These are phyloP conservation scores for Neopipo cinnamomea DNA, from an alignment of 2,113 vertebrate species.

Conservation along the genomic window DNA sequence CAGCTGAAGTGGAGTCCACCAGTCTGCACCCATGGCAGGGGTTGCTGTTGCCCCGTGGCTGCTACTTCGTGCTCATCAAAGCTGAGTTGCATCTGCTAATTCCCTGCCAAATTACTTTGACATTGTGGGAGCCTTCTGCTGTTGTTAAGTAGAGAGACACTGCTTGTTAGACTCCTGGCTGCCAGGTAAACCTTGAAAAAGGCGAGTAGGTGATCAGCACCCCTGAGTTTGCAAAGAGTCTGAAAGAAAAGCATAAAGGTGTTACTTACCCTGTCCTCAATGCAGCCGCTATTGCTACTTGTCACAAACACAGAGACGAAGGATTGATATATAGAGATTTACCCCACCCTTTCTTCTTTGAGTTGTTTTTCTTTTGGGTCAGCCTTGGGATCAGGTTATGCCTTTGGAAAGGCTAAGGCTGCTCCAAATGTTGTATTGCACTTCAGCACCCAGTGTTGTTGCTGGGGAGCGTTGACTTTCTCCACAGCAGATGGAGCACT, in stretches of 20 bases:
- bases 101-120: not conserved
- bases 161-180: not conserved
- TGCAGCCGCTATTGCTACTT: not conserved
- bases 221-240: not conserved
- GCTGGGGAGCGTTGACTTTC: conserved; percentile 53
- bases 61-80: not conserved
- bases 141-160: not conserved
- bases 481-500: conserved; percentile 65
- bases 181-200: not conserved
- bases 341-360: not conserved
- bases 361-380: not conserved
- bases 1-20: not conserved
- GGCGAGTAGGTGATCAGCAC: not conserved
- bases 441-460: conserved; percentile 17
- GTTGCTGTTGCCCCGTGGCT: not conserved
- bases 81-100: not conserved
- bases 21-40: not conserved
- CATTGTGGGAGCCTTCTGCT: not conserved
- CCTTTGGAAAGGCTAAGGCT: not conserved
- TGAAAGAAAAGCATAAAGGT: not conserved
- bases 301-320: not conserved
- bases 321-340: not conserved
- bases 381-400: not conserved
- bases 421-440: not conserved
- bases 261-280: not conserved